Conservation (phyloP, 2,113 vertebrate genomes). For the Anguilla rostrata region DNA sequence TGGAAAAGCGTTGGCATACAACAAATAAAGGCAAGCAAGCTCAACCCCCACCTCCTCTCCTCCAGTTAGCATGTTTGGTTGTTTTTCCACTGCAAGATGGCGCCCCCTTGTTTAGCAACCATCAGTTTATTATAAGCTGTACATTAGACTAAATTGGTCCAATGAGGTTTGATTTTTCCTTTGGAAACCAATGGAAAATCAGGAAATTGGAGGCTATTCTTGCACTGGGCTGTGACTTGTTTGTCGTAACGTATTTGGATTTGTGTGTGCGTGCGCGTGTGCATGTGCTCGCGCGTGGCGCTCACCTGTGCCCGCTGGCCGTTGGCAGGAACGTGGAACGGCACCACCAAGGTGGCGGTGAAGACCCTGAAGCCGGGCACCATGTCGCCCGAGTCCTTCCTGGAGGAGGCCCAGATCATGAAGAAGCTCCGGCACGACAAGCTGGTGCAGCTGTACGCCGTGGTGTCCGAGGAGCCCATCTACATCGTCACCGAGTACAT, state of each 20-base stretch:
- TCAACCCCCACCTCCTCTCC: not conserved
- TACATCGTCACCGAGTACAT: conserved; percentile 98
- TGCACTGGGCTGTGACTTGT: not conserved
- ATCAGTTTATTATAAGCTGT: not conserved
- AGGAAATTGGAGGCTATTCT: not conserved
- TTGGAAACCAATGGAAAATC: not conserved
- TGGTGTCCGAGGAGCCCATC: conserved; percentile 96
- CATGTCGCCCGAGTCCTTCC: conserved; percentile 97
- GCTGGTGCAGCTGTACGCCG: conserved; percentile 94
- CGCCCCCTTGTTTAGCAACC: not conserved
- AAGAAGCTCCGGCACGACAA: conserved; percentile 97
- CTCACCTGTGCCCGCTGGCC: conserved; percentile 31
- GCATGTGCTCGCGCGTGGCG: not conserved
- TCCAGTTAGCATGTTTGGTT: not conserved
- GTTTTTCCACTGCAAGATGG: conserved; percentile 1
- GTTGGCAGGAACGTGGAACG: conserved; percentile 89
- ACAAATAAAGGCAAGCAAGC: conserved; percentile 27
- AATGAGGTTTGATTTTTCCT: not conserved
- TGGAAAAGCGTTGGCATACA: conserved; percentile 20
- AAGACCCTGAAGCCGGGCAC: conserved; percentile 97
- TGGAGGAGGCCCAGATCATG: conserved; percentile 99
- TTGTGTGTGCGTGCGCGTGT: not conserved
- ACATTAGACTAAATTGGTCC: not conserved
- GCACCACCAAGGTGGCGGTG: conserved; percentile 98
- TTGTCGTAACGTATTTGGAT: not conserved